Conservation (phyloP, 1,140 invertebrate genomes). For the Eurosta solidaginis region DNA sequence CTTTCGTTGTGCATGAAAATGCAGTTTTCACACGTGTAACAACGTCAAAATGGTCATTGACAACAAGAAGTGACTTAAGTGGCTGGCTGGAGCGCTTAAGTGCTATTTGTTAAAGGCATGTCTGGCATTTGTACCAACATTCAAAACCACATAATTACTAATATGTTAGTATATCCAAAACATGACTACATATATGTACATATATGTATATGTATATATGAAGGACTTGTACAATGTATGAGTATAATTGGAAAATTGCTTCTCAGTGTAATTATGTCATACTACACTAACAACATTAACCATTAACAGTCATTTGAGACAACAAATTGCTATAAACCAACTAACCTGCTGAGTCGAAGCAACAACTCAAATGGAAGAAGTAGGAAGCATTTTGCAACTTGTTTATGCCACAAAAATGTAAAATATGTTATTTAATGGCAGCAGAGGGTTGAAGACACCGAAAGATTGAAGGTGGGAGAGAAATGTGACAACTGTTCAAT, state of each 20-base stretch:
- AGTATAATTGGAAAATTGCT: conserved; percentile 25
- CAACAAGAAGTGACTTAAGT: background rate
- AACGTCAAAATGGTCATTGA: background rate
- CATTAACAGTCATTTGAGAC: background rate
- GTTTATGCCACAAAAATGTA: conserved; percentile 1
- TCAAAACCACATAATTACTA: no score
- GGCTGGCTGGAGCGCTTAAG: background rate
- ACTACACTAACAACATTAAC: background rate
- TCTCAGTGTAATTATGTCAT: conserved; percentile 20
- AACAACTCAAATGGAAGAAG: conserved; percentile 4
- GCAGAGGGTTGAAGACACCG: background rate
- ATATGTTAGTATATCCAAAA: no score
- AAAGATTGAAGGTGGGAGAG: no score
- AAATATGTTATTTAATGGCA: background rate
- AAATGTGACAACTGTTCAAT: background rate
- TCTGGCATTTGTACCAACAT: background rate
- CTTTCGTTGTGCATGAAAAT: background rate
- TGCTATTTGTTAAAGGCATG: background rate
- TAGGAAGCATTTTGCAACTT: conserved; percentile 23
- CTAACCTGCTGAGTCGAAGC: background rate
- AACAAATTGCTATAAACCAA: background rate
- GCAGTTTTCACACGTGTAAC: conserved; percentile 8
- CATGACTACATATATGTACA: background rate
- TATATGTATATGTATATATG: background rate
- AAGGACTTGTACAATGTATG: no score